Percentiles rank a stretch among this genome's conserved stretches.
Conservation (phyloP, 2,888 invertebrate genomes). For the Macrosiphum euphorbiae region DNA sequence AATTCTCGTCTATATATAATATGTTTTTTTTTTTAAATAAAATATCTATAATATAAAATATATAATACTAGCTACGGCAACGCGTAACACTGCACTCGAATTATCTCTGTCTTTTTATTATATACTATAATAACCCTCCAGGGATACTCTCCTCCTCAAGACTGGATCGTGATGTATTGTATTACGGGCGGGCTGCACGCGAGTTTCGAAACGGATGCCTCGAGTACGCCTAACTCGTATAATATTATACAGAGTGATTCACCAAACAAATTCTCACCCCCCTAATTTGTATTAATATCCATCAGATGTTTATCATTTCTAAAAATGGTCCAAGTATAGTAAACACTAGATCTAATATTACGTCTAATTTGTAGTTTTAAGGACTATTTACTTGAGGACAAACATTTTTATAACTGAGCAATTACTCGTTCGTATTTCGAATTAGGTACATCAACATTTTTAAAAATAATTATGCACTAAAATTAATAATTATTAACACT, state of each 20-base stretch:
- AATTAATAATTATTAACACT: too few species aligned
- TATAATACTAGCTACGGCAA: not conserved
- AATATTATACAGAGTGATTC: not conserved
- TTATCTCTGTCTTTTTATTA: not conserved
- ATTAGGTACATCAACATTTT: too few species aligned
- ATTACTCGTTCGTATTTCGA: too few species aligned
- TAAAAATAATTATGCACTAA: not conserved
- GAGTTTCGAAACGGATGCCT: conserved; percentile 50
- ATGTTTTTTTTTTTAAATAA: conserved; percentile 1
- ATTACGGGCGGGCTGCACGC: not conserved
- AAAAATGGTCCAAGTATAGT: not conserved
- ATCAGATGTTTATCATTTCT: not conserved
- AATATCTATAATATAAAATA: not conserved
- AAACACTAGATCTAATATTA: not conserved
- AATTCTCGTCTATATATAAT: not conserved
- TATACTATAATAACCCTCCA: conserved; percentile 15
- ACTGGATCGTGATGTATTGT: conserved; percentile 57
- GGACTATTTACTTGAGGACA: not conserved
- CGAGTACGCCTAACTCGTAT: not conserved
- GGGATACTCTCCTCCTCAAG: conserved; percentile 19
- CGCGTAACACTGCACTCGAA: conserved; percentile 1
- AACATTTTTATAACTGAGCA: too few species aligned
- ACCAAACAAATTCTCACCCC: not conserved
- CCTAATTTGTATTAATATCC: not conserved
- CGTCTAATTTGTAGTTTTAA: not conserved